A percentile compares a stretch with the other conserved stretches of the same genome.
phyloP scores from a whole-genome alignment of 1,140 invertebrate species.

The Campoletis sonorensis region DNA sequence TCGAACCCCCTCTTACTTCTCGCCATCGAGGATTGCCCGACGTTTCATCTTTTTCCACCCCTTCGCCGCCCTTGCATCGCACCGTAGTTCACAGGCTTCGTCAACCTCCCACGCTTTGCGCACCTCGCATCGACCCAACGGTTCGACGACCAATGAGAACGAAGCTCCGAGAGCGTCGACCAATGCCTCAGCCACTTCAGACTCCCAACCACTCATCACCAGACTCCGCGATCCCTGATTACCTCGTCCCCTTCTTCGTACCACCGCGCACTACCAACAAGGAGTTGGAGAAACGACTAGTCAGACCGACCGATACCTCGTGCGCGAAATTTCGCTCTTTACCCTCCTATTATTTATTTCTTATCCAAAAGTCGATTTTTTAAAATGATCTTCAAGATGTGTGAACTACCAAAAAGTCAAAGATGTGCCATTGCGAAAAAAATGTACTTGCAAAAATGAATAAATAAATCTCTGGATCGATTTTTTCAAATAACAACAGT shows the following conservation, averaged over 20 bases:
- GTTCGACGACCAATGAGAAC: not conserved
- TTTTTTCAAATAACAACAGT: not conserved
- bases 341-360: not conserved
- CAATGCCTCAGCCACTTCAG: not conserved
- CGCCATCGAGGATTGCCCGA: constrained; percentile 33
- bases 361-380: not conserved
- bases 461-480: not conserved
- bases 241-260: not conserved
- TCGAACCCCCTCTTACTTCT: constrained; percentile 53
- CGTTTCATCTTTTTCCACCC: constrained; percentile 4
- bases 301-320: constrained; percentile 15
- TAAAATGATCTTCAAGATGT: not conserved
- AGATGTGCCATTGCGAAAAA: not conserved
- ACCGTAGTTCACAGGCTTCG: not conserved
- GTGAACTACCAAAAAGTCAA: not conserved
- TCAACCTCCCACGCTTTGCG: constrained; percentile 16
- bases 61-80: not conserved
- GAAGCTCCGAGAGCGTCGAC: not conserved
- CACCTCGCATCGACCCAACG: not conserved
- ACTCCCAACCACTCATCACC: not conserved
- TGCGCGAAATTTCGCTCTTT: constrained; percentile 12
- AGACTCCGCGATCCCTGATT: not conserved
- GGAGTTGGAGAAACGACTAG: constrained; percentile 17
- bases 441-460: not conserved
- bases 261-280: not conserved